Evolutionary conservation across 2,888 invertebrate species (phyloP), one percentile per base, ranked within the genome.

Genomic region (Xanthia togata): DNA sequence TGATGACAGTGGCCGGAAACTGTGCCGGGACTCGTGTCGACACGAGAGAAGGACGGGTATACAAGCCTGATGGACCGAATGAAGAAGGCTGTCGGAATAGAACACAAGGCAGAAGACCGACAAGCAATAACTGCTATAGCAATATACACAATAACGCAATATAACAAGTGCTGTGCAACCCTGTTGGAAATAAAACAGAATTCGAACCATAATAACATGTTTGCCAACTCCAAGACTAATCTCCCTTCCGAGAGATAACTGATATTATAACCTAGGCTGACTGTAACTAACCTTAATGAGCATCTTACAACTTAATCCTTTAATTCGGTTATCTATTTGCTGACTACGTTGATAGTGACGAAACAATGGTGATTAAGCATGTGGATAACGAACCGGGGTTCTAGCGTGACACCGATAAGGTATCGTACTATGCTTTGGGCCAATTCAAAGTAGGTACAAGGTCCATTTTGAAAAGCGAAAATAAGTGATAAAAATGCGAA

Each of bases 241-340:
- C 78, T 59, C n/a, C 8, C 26, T 53, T 14, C 31, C 35, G 53
- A 50, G 65, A 53, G 59, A 72, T 78, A 64, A 71, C 31, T 38
- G 44, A 44, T 26, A 82, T 50, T 53, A 67, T 65, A 65, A 47
- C 41, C 68, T 35, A 60, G 44, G 17, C 65, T 72, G 72, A 72
- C 72, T 70, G 70, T 35, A 60, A 47, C 69, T 78, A 81, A 71
- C 81, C 71, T 80, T 26, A 73, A 84, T 76, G n/a, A 70, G 63
- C 62, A 79, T 78, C 77, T 76, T 85, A 69, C 68, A 59, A 72
- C 44, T 69, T 73, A 81, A 83, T 84, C 76, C 77, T 80, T 57
- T 63, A 35, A 68, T 63, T 60, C 64, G 65, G 31, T 88, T 78
- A 85, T 73, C 78, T 85, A 80, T 76, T 87, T 81, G 62, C 70